phyloP scores from a whole-genome alignment of 2,113 vertebrate species.

The Bos indicus region DNA sequence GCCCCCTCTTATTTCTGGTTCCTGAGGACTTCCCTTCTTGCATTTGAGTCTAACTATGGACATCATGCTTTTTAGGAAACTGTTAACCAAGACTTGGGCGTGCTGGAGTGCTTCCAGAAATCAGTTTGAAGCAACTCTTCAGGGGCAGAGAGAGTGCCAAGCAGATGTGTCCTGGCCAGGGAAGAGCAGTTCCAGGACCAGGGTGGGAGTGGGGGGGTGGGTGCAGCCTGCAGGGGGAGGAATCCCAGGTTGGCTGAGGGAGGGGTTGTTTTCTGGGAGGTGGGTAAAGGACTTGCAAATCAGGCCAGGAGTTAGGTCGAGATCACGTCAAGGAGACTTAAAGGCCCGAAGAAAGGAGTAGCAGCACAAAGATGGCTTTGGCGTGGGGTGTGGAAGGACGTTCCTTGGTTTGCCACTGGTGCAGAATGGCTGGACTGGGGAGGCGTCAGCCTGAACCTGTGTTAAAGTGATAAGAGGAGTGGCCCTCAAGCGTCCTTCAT shows the following conservation, averaged over 20 bases:
- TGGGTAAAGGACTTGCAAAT: not conserved
- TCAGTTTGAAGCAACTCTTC: not conserved
- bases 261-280: not conserved
- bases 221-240: not conserved
- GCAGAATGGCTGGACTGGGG: no score
- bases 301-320: not conserved
- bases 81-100: not conserved
- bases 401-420: not conserved
- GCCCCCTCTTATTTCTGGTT: not conserved
- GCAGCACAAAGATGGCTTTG: not conserved
- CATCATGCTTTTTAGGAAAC: not conserved
- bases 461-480: not conserved
- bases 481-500: not conserved
- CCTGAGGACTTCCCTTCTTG: not conserved
- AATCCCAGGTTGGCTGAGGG: not conserved
- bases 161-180: not conserved
- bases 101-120: not conserved
- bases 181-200: accelerated
- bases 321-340: not conserved
- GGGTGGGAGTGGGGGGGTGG: accelerated
- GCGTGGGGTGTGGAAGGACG: no score
- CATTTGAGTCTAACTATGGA: not conserved
- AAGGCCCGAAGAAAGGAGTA: not conserved
- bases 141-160: not conserved
- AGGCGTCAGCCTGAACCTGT: not conserved